A percentile compares a stretch with the other conserved stretches of the same genome.
Conservation (phyloP, 2,888 invertebrate genomes). For the Luperina nickerlii region DNA sequence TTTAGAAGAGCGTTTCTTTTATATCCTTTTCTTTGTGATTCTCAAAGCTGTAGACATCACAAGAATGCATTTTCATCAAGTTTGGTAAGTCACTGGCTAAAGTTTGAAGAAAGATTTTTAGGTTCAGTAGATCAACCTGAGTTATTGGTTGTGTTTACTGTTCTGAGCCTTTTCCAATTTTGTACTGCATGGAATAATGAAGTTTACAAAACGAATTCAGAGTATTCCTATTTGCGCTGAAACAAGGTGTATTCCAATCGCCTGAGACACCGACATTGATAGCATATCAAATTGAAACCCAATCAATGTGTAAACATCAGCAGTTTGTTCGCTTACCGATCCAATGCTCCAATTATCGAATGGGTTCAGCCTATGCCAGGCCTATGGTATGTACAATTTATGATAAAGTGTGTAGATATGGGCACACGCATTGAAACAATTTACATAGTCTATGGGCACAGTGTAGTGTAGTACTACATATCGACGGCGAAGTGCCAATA, state of each 20-base stretch:
- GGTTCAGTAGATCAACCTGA: not conserved
- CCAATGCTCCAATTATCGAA: slow-evolving; percentile 44
- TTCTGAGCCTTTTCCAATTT: not conserved
- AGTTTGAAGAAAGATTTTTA: not conserved
- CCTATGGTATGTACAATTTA: slow-evolving; percentile 1
- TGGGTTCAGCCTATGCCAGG: slow-evolving; percentile 11
- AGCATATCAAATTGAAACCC: slow-evolving; percentile 39
- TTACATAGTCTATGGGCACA: slow-evolving; percentile 2
- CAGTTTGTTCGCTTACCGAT: slow-evolving; percentile 15
- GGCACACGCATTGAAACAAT: not conserved
- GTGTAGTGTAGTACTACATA: not conserved
- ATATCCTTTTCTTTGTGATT: not conserved
- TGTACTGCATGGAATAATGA: not conserved
- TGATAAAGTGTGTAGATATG: slow-evolving; percentile 44
- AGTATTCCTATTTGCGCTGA: slow-evolving; percentile 5
- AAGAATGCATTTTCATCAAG: not conserved
- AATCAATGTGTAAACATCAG: slow-evolving; percentile 52
- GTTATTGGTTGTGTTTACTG: not conserved
- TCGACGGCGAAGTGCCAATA: too few species aligned
- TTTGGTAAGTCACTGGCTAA: not conserved
- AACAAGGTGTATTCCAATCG: slow-evolving; percentile 4
- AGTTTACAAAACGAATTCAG: not conserved
- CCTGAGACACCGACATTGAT: slow-evolving; percentile 8
- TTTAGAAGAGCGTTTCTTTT: not conserved
- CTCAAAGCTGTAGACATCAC: not conserved